Evolutionary conservation across 1,140 invertebrate genomes (phyloP), one percentile per base, ranked within the genome.

Genomic region (Sitophilus oryzae): DNA sequence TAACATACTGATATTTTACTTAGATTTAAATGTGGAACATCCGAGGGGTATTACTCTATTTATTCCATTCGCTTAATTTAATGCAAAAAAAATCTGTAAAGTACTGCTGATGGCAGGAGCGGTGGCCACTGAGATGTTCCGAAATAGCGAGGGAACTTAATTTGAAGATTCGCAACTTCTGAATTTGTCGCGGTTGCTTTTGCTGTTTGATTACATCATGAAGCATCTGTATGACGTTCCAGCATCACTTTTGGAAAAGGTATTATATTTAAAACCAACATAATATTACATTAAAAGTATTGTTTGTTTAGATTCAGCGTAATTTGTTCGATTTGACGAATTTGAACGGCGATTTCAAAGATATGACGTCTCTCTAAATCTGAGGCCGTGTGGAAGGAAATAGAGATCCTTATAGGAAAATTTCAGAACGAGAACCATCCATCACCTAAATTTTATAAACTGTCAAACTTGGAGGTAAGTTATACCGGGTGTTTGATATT

Each of bases 11-110:
- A 2, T 35, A 35, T 0, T 52, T 63, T 60, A 79, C 76, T 36
- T 74, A 86, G 92, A 96, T 77, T 75, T 98, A 25, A 97, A 97
- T 73, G 91, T 96, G 8, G 95, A 98, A 71, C 94, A 98, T 74
- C 86, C 92, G 0, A 8, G 93, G 97, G 69, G 74, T 97, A 8
- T 73, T 98, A 55, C 77, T 98, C 0, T 96, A 96, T 69, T 74
- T 97, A 1, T 97, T 97, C 69, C 93, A 97, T 72, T 91, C 91
- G 2, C 72, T 97, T 20, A 93, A 91, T 64, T 74, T 97, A 20
- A 96, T 96, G 89, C 91, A 96, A 72, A 97, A 96, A 71, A 97
- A 97, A 73, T 86, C 87, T 2, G 88, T 98, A 0, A 85, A 88
- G 73, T 97, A n/a, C 75, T 96, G 8, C 75, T 88, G 53, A 84